Conservation (phyloP, 1,140 invertebrate species). For the Euwallacea similis region DNA sequence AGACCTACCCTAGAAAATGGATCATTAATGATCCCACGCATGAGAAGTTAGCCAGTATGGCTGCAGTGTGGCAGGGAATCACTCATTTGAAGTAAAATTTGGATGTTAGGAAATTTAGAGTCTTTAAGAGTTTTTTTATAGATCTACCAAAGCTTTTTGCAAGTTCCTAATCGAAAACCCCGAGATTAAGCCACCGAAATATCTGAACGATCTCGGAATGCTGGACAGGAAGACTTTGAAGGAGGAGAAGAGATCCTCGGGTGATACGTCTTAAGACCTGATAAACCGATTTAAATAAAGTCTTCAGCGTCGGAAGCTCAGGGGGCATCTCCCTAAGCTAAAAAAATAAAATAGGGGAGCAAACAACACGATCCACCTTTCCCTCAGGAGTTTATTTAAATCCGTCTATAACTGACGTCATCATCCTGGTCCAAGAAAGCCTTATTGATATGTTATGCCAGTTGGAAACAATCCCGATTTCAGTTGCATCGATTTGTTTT, state of each 20-base stretch:
- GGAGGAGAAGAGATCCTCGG: background rate
- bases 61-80: conserved; percentile 60
- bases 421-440: background rate
- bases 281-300: no score
- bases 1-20: conserved; percentile 57
- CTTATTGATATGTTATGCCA: conserved; percentile 7
- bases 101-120: background rate
- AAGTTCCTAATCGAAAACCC: conserved; percentile 39
- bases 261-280: no score
- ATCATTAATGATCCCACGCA: conserved; percentile 56
- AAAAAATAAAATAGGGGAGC: no score
- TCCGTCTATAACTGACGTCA: no score
- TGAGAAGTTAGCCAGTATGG: conserved; percentile 60
- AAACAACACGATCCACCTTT: no score
- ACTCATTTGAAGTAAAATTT: conserved; percentile 56
- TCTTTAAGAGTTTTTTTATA: conserved; percentile 9
- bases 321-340: no score
- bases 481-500: conserved; percentile 9
- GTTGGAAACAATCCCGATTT: conserved; percentile 5
- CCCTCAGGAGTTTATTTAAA: no score
- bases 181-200: conserved; percentile 42
- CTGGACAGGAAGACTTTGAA: conserved; percentile 23
- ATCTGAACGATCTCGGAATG: conserved; percentile 37
- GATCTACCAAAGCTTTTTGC: conserved; percentile 41
- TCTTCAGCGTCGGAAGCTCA: no score